These are phyloP conservation scores for Heliconius nattereri DNA, from an alignment of 1,140 invertebrate species.

Conservation along the genomic window DNA sequence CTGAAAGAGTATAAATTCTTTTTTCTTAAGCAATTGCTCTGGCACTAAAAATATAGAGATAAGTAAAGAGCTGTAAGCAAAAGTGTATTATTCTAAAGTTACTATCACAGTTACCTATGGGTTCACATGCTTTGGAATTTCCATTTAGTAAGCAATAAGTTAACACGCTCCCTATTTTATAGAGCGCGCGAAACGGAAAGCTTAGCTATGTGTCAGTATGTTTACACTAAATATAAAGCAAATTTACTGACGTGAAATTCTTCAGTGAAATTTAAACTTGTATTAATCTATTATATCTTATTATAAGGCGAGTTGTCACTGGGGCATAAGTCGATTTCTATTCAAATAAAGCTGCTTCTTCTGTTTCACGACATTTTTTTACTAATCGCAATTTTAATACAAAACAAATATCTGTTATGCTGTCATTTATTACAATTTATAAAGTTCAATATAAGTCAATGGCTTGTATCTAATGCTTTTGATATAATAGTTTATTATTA, in stretches of 20 bases:
- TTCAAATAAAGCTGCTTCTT: no score
- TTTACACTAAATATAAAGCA: not conserved
- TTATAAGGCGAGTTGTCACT: no score
- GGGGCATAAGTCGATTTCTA: no score
- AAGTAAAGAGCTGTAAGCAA: not conserved
- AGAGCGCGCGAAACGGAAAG: not conserved
- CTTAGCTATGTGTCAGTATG: not conserved
- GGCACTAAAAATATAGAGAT: not conserved
- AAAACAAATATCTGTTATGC: no score
- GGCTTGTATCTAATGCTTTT: no score
- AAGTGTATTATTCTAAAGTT: not conserved
- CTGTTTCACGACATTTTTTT: no score
- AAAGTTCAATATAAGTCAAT: no score
- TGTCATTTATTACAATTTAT: no score
- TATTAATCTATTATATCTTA: no score
- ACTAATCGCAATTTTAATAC: no score
- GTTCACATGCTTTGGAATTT: not conserved
- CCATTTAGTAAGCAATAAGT: constrained; percentile 6
- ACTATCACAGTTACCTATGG: not conserved
- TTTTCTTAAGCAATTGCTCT: not conserved
- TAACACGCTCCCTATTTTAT: constrained; percentile 3
- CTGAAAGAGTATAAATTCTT: not conserved
- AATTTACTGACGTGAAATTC: not conserved
- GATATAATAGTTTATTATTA: no score
- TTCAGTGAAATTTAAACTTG: no score